phyloP scores from a whole-genome alignment of 2,113 vertebrate species.

The Scomber scombrus region DNA sequence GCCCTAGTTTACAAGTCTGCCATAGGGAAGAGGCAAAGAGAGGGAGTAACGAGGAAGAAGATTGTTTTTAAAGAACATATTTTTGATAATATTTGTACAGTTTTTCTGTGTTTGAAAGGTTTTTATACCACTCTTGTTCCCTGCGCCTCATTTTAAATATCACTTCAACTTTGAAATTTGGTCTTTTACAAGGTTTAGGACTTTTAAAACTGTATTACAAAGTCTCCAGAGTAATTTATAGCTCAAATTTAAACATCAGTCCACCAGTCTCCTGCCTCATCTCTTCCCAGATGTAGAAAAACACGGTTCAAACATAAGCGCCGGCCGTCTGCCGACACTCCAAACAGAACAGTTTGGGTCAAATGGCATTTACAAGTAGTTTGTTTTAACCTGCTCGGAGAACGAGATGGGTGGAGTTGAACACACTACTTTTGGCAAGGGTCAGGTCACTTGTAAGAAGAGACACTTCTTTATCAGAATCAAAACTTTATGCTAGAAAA shows the following conservation, averaged over 20 bases:
- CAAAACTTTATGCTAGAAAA: neutral
- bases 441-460: constrained; percentile 33
- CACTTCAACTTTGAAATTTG: no score
- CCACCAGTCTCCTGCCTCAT: neutral
- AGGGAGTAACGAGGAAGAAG: neutral
- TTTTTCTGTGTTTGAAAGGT: no score
- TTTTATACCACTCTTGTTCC: neutral
- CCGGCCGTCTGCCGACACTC: constrained; percentile 1
- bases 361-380: constrained; percentile 14
- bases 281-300: neutral
- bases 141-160: no score
- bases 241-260: neutral
- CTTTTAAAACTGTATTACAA: neutral
- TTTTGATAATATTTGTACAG: neutral
- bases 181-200: neutral
- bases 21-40: constrained; percentile 24
- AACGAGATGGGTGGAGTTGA: constrained; percentile 13
- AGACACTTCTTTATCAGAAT: neutral
- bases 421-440: neutral
- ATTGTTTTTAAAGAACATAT: neutral
- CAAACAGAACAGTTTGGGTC: constrained; percentile 1
- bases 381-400: constrained; percentile 21
- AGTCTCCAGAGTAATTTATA: neutral
- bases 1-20: constrained; percentile 62
- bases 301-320: neutral